Conservation (phyloP, 2,888 invertebrate genomes). For the Apamea sordens region DNA sequence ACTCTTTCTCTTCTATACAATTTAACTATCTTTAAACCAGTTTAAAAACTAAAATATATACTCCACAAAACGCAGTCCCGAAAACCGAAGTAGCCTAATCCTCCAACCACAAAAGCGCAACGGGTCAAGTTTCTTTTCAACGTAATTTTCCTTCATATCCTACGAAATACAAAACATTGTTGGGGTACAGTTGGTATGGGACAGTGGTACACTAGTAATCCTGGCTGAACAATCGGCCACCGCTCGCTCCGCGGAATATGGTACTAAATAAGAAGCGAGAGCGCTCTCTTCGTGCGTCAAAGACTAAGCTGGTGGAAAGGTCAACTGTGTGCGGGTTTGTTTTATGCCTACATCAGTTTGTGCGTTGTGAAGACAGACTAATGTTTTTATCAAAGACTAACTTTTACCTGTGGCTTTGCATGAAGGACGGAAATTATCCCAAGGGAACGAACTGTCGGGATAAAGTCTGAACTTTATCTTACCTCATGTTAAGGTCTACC, state of each 20-base stretch:
- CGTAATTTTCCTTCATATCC: slow-evolving; percentile 57
- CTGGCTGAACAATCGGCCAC: slow-evolving; percentile 74
- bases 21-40: neutral
- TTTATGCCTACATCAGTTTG: slow-evolving; percentile 14
- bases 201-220: slow-evolving; percentile 69
- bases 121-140: slow-evolving; percentile 59
- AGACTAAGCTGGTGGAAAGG: slow-evolving; percentile 62
- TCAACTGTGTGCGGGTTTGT: neutral
- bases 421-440: too few relatives aligned
- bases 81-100: slow-evolving; percentile 43
- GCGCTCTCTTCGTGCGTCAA: slow-evolving; percentile 60
- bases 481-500: neutral
- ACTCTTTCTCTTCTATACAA: too few relatives aligned
- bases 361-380: neutral
- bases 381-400: neutral
- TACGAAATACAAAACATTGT: slow-evolving; percentile 61
- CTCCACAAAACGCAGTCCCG: slow-evolving; percentile 12
- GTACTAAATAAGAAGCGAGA: slow-evolving; percentile 77
- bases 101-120: slow-evolving; percentile 23
- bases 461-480: neutral
- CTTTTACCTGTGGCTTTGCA: too few relatives aligned
- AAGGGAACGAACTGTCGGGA: too few relatives aligned
- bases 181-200: slow-evolving; percentile 39
- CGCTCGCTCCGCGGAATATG: slow-evolving; percentile 73
- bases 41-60: neutral